Evolutionary conservation across 2,888 invertebrate genomes (phyloP), one percentile per base, ranked within the genome.

Genomic region (Thumatha senex): DNA sequence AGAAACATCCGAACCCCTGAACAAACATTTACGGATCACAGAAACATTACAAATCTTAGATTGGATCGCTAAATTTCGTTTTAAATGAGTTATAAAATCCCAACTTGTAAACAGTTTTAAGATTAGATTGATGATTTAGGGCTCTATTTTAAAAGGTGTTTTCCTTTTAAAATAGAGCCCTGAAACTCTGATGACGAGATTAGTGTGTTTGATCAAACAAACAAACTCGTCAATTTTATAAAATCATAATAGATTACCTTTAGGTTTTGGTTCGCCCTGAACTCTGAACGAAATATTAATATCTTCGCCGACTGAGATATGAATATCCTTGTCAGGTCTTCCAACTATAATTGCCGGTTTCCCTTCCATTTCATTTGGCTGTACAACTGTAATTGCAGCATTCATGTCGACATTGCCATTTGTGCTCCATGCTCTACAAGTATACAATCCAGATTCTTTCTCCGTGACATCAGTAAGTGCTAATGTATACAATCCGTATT

Each of bases 191-290:
- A n/a, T n/a, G n/a, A n/a, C n/a, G n/a, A n/a, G n/a, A n/a, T n/a
- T n/a, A n/a, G n/a, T n/a, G n/a, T n/a, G n/a, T n/a, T n/a, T n/a
- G n/a, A n/a, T n/a, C n/a, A n/a, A n/a, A n/a, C n/a, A 24, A 24
- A 24, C 18, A 24, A 4, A 24, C 2, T 2, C 18, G 5, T 24
- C 2, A 5, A 24, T 24, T 4, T 4, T 24, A 24, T 24, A 24
- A 24, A 24, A 24, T 24, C n/a, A n/a, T n/a, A n/a, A n/a, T n/a
- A n/a, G n/a, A n/a, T 63, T 86, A 97, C 97, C 95, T 93, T 95
- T 95, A 8, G 97, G 97, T 76, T 95, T 96, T 0, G 97, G 97
- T 72, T 96, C 95, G 53, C 97, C 97, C 55, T 94, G 93, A 42
- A 96, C 94, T 76, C 97, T 93, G 78, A 97, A 97, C 1, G 96